phyloP scores from a whole-genome alignment of 1,140 invertebrate genomes.

The Drosophila sp. region DNA sequence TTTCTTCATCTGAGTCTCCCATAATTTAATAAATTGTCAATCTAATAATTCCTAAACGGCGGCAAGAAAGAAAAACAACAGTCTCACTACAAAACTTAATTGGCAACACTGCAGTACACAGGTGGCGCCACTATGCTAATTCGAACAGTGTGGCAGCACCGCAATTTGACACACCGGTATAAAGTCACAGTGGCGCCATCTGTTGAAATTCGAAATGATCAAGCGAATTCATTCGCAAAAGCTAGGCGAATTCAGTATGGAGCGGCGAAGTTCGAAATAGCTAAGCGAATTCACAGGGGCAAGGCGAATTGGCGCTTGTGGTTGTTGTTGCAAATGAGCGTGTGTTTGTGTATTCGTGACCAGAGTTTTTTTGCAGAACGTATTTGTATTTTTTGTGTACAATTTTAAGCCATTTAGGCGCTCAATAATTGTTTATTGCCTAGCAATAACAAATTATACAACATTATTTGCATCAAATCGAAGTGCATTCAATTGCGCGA shows the following conservation, averaged over 20 bases:
- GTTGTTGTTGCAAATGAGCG: not conserved
- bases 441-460: slow-evolving; percentile 46
- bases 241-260: too few species aligned
- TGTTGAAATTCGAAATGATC: too few species aligned
- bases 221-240: too few species aligned
- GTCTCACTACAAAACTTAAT: too few species aligned
- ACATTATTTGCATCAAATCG: slow-evolving; percentile 37
- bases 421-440: slow-evolving; percentile 61
- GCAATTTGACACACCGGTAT: too few species aligned
- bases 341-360: slow-evolving; percentile 80
- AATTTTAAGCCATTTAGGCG: slow-evolving; percentile 71
- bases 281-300: too few species aligned
- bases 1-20: slow-evolving; percentile 68
- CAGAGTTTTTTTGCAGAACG: slow-evolving; percentile 78
- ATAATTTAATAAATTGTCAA: slow-evolving; percentile 29
- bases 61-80: not conserved
- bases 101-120: too few species aligned
- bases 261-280: too few species aligned
- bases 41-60: not conserved
- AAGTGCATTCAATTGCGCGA: slow-evolving; percentile 45
- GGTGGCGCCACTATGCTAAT: too few species aligned
- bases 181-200: too few species aligned
- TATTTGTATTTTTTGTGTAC: slow-evolving; percentile 74
- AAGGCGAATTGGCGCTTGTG: too few species aligned
- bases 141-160: too few species aligned